Conservation (phyloP, 2,888 invertebrate genomes). For the Thymelicus sylvestris region DNA sequence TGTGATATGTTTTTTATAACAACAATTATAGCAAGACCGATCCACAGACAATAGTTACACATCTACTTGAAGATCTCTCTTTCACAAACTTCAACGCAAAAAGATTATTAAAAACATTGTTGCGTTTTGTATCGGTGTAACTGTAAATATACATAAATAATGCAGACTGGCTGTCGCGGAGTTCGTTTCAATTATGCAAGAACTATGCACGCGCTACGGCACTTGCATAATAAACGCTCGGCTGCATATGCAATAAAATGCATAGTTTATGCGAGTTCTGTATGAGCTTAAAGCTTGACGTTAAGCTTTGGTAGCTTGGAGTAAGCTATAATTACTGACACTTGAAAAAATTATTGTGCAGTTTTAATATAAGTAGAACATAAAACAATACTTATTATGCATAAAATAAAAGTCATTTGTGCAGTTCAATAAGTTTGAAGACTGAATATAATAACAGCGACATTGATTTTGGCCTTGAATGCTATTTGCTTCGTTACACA, state of each 20-base stretch:
- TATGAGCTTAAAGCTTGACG: slow-evolving; percentile 11
- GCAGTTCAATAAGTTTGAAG: too few species aligned
- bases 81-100: neutral
- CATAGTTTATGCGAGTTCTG: slow-evolving; percentile 26
- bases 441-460: too few species aligned
- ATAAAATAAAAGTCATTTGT: too few species aligned
- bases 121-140: slow-evolving; percentile 25
- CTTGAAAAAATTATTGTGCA: neutral
- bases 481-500: neutral
- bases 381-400: neutral
- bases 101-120: slow-evolving; percentile 14
- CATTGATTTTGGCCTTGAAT: too few species aligned
- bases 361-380: neutral
- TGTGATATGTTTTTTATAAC: too few species aligned
- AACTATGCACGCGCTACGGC: slow-evolving; percentile 31
- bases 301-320: slow-evolving; percentile 4
- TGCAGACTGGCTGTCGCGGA: slow-evolving; percentile 28
- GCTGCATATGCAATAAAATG: slow-evolving; percentile 37
- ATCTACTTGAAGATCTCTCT: too few species aligned
- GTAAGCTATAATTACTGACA: slow-evolving; percentile 5
- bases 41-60: too few species aligned
- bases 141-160: slow-evolving; percentile 34
- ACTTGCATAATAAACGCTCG: slow-evolving; percentile 33
- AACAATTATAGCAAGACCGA: too few species aligned
- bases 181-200: slow-evolving; percentile 37